Conservation (phyloP, 2,888 invertebrate genomes). For the Malthinus seriepunctatus region DNA sequence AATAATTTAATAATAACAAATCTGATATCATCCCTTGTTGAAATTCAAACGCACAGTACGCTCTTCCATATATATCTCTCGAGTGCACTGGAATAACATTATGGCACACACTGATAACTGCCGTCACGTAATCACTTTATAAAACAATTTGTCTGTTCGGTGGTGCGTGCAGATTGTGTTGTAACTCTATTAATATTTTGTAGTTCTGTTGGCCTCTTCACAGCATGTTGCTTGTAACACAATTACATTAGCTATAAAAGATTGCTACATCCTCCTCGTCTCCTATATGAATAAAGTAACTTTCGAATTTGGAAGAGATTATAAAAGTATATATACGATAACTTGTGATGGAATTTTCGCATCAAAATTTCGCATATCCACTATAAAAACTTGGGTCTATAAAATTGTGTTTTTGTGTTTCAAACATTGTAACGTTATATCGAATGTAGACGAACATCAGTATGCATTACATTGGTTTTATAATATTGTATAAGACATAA, state of each 20-base stretch:
- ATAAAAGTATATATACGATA: no score
- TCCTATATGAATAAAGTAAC: conserved; percentile 8
- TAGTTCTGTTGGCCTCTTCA: conserved; percentile 45
- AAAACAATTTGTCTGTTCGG: conserved; percentile 76
- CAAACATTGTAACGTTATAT: conserved; percentile 19
- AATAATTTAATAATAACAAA: conserved; percentile 25
- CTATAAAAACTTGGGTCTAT: no score
- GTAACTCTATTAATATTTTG: conserved; percentile 57
- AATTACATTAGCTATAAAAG: conserved; percentile 36
- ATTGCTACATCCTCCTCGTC: conserved; percentile 14
- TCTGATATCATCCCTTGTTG: conserved; percentile 23
- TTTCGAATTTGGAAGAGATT: background rate
- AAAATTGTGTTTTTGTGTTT: background rate
- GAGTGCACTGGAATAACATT: conserved; percentile 38
- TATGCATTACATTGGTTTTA: conserved; percentile 35
- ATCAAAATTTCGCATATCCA: no score
- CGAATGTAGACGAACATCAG: conserved; percentile 26
- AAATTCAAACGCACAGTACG: conserved; percentile 17
- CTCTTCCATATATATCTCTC: conserved; percentile 32
- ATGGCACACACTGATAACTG: conserved; percentile 52
- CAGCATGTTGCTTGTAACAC: conserved; percentile 36
- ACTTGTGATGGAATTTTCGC: no score
- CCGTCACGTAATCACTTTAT: conserved; percentile 75
- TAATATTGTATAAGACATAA: conserved; percentile 33
- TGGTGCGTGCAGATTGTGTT: conserved; percentile 67